Conservation (phyloP, 2,113 vertebrate genomes). For the Laticauda colubrina region DNA sequence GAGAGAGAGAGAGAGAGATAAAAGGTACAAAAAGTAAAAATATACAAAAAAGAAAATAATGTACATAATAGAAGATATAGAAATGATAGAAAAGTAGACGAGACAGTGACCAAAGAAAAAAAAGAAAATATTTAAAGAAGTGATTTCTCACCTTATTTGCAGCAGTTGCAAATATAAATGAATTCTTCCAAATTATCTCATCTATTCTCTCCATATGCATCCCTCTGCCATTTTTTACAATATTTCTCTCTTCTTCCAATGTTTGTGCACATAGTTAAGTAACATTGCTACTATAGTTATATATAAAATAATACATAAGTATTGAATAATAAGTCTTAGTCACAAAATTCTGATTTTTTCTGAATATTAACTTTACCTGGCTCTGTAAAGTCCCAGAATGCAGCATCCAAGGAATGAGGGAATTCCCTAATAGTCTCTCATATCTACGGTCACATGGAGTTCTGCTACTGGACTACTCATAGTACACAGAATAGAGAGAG, state of each 20-base stretch:
- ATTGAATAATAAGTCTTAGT: not conserved
- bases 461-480: not conserved
- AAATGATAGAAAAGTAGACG: not conserved
- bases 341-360: not conserved
- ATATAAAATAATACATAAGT: not conserved
- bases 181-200: not conserved
- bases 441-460: not conserved
- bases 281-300: not conserved
- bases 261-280: not conserved
- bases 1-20: too few relatives aligned
- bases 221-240: not conserved
- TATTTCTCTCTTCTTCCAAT: not conserved
- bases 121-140: not conserved
- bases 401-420: not conserved
- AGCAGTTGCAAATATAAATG: not conserved
- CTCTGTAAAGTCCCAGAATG: not conserved
- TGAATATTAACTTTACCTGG: not conserved
- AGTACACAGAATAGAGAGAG: not conserved
- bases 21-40: not conserved
- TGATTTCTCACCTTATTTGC: not conserved
- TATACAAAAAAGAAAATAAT: not conserved
- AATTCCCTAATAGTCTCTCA: not conserved
- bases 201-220: not conserved
- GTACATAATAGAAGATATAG: not conserved
- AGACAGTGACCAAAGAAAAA: not conserved